phyloP scores from a whole-genome alignment of 2,888 invertebrate species.

The Dicyrtoma fusca region DNA sequence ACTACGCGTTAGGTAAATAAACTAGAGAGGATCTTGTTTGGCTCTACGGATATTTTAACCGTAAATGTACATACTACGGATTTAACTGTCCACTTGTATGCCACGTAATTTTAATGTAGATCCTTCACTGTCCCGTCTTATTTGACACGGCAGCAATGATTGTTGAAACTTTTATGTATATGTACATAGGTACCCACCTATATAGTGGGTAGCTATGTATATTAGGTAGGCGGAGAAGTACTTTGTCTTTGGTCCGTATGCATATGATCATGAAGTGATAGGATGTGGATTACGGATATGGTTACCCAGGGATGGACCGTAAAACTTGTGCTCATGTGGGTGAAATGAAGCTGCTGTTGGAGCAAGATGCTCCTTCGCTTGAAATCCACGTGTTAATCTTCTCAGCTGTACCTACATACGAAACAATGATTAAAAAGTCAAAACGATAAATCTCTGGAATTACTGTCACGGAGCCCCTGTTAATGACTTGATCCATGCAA shows the following conservation, averaged over 20 bases:
- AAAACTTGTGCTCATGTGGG: conserved; percentile 13
- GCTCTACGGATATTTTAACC: no score
- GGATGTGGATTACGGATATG: no score
- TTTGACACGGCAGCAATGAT: conserved; percentile 29
- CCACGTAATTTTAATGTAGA: not conserved
- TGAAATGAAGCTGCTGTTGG: not conserved
- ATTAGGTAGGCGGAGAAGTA: no score
- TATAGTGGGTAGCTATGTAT: not conserved
- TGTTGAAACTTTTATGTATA: not conserved
- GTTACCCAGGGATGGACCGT: not conserved
- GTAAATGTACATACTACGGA: no score
- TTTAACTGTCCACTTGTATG: conserved; percentile 22
- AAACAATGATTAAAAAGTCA: conserved; percentile 51
- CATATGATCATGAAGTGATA: no score
- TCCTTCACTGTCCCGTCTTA: conserved; percentile 3
- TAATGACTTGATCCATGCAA: conserved; percentile 46
- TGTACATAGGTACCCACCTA: not conserved
- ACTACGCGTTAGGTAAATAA: no score
- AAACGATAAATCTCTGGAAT: conserved; percentile 54
- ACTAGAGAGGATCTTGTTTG: no score
- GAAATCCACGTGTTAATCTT: conserved; percentile 11
- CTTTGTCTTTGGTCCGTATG: no score
- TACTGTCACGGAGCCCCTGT: conserved; percentile 43
- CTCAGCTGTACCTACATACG: conserved; percentile 8
- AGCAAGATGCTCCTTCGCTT: not conserved